Evolutionary conservation across 2,888 invertebrate species (phyloP), one percentile per base, ranked within the genome.

Genomic region (Drosophila infuscata): DNA sequence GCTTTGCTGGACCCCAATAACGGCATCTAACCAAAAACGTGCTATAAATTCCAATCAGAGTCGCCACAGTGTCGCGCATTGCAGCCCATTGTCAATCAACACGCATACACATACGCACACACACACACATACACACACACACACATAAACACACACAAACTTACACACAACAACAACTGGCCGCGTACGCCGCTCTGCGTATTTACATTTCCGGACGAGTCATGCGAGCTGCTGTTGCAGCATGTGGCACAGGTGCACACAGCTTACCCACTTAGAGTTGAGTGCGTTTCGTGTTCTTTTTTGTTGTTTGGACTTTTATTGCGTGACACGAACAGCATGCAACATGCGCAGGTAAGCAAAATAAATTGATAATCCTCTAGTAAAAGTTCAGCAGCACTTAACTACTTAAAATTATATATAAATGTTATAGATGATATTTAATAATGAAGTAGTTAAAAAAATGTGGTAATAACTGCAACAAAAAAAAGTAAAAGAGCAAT

Each of bases 21-120:
- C 64, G 77, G 76, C 65, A 76, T 82, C 81, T 77, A 77, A 71
- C 65, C 69, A 49, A 72, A 65, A 72, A 88, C 83, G 83, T 84
- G 83, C 79, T 78, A 88, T 83, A 84, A 84, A 88, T 84, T 81
- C 79, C 87, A 84, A 88, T 84, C 89, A 83, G 67, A 71, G 73
- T 69, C 48, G 74, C 69, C 74, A 65, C 65, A 69, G 60, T 73
- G 69, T 66, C 73, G 76, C 65, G 25, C 72, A 48, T 52, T 67
- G 70, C 59, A 59, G 59, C 75, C 81, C 69, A 80, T 83, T 80
- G 81, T 81, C 81, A 83, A 81, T 81, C 83, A 78, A 61, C 78
- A 67, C 67, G 62, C 71, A 59, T 51, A 53, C 62, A 63, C 46
- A 38, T 33, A 30, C 46, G 33, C 36, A 74, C 57, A 36, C 58